A percentile compares a stretch with the other conserved stretches of the same genome.
Evolutionary conservation across 2,888 invertebrate genomes (phyloP).

Genomic region (Junonia oenone): DNA sequence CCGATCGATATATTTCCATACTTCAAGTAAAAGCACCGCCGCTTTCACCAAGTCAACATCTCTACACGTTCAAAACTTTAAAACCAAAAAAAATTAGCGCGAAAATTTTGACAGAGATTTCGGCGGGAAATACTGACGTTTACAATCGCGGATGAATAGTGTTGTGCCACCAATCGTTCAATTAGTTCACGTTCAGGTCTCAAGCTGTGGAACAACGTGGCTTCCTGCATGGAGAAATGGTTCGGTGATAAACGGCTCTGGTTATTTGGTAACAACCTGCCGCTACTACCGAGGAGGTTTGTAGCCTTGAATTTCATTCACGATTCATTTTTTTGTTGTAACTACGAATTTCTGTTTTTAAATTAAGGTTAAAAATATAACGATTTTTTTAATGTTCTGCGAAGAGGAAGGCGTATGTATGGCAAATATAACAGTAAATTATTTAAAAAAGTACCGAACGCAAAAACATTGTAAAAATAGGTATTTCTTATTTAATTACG

Average conservation of each 20-base stretch:
- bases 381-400: too few relatives aligned
- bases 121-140: constrained; percentile 55
- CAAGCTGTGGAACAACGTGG: constrained; percentile 72
- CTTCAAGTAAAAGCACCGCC: constrained; percentile 54
- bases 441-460: too few relatives aligned
- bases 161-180: constrained; percentile 33
- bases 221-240: constrained; percentile 93
- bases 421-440: too few relatives aligned
- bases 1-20: constrained; percentile 65
- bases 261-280: constrained; percentile 94
- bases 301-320: constrained; percentile 21
- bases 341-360: too few relatives aligned
- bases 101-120: constrained; percentile 40
- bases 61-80: constrained; percentile 19
- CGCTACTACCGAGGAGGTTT: constrained; percentile 90
- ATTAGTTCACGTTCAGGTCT: constrained; percentile 41
- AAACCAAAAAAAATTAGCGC: constrained; percentile 21
- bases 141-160: constrained; percentile 57
- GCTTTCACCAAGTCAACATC: constrained; percentile 50
- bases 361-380: too few relatives aligned
- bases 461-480: too few relatives aligned
- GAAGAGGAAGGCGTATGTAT: too few relatives aligned
- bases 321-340: too few relatives aligned
- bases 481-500: too few relatives aligned
- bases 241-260: constrained; percentile 93